Evolutionary conservation across 2,888 invertebrate genomes (phyloP), one percentile per base, ranked within the genome.

Genomic region (Spialia ferax): DNA sequence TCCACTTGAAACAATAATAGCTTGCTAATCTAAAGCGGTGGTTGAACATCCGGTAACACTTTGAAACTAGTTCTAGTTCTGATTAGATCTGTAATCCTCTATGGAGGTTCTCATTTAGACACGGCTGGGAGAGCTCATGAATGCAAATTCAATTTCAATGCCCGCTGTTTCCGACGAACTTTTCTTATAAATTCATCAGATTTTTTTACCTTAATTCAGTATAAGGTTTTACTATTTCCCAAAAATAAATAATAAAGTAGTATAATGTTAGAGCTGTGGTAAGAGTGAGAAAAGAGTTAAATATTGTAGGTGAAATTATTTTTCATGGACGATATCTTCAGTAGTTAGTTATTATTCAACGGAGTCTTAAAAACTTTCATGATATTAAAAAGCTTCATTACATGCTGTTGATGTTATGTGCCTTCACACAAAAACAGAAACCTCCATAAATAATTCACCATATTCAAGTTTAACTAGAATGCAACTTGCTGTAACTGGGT

Each of bases 71-170:
- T 66, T 66, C 45, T 42, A 60, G 60, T 55, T 66, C 54, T 66
- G 60, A 66, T 66, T 66, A 66, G 60, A 66, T 66, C 54, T 61
- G 38, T 66, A 66, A 66, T 66, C 54, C 59, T 60, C 65, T 66
- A 66, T 66, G 60, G 65, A 66, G 60, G 54, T 45, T 66, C 65
- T 54, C 65, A 60, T 57, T 66, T 60, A 60, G 60, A 52, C 65
- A 59, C 65, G 65, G 29, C 66, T 29, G 60, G 52, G 54, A 60
- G 54, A 50, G 54, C 66, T 66, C 60, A 60, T 32, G 66, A 66
- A 66, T 66, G 66, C 66, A 66, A 66, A 66, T 66, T 60, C 66
- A 66, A 60, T 66, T 66, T 54, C 52, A 42, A 42, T 60, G 60
- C 20, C 66, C 59, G 60, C 60, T 66, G 60, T 66, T 55, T 23